These are phyloP conservation scores for Porites lutea DNA, from an alignment of 64 coral and sea anemone species.

Conservation along the genomic window DNA sequence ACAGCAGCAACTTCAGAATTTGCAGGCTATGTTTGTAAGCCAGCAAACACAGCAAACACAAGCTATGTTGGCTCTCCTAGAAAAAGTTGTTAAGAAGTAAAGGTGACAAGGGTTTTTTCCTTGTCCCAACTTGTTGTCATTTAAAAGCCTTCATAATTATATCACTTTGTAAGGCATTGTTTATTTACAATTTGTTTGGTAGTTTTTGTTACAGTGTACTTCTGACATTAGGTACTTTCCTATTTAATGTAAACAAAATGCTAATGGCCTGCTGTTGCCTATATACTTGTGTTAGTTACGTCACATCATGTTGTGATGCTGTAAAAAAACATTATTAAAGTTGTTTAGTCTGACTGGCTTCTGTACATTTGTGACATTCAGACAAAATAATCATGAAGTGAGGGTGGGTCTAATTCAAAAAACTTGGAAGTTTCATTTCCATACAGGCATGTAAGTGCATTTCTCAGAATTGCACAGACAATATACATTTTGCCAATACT, in stretches of 20 bases:
- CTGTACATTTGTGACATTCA: slow-evolving; percentile 17
- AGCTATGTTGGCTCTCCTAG: too few relatives aligned
- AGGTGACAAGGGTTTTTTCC: too few relatives aligned
- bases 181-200: slow-evolving; percentile 19
- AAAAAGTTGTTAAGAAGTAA: too few relatives aligned
- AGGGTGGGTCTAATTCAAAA: too few relatives aligned
- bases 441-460: too few relatives aligned
- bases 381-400: slow-evolving; percentile 18
- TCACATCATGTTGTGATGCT: slow-evolving; percentile 17
- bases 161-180: slow-evolving; percentile 18
- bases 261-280: slow-evolving; percentile 15
- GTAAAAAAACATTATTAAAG: slow-evolving; percentile 18
- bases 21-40: too few relatives aligned
- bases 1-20: too few relatives aligned
- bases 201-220: slow-evolving; percentile 19
- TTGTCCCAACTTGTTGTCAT: slow-evolving; percentile 9
- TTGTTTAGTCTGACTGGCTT: slow-evolving; percentile 17
- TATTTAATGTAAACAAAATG: slow-evolving; percentile 7
- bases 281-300: slow-evolving; percentile 18
- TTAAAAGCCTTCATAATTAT: slow-evolving; percentile 19
- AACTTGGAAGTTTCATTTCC: too few relatives aligned
- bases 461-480: too few relatives aligned
- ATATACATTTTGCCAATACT: too few relatives aligned
- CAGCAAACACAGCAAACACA: too few relatives aligned
- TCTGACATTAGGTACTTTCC: slow-evolving; percentile 18